These are phyloP conservation scores for Drosophila rhopaloa DNA, from an alignment of 1,140 invertebrate species.

Conservation along the genomic window DNA sequence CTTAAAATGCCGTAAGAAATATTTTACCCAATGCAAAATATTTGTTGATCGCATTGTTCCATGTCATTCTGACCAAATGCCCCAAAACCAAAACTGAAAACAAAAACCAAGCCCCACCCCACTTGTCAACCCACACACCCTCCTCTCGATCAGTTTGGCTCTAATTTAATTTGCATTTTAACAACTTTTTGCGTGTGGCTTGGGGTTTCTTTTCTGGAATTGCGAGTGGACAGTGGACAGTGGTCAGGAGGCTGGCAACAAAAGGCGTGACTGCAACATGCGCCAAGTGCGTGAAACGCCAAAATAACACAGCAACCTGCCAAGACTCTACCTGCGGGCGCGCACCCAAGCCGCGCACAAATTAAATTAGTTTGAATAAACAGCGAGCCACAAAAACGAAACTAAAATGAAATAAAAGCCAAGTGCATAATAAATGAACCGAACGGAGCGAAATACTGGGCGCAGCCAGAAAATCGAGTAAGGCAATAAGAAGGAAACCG, in stretches of 20 bases:
- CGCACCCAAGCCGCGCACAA: conserved; percentile 69
- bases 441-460: conserved; percentile 44
- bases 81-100: background rate
- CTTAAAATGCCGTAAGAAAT: background rate
- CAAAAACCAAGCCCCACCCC: conserved; percentile 29
- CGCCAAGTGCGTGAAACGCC: conserved; percentile 80
- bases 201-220: conserved; percentile 46
- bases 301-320: conserved; percentile 80
- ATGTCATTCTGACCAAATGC: conserved; percentile 17
- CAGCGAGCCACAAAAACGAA: conserved; percentile 64
- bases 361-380: conserved; percentile 84
- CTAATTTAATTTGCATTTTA: conserved; percentile 84
- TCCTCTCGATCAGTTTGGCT: conserved; percentile 64
- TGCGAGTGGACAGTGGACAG: conserved; percentile 26
- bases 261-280: conserved; percentile 82
- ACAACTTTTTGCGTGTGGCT: conserved; percentile 83
- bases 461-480: conserved; percentile 65
- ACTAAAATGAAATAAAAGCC: conserved; percentile 51
- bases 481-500: conserved; percentile 23
- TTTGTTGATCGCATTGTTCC: conserved; percentile 1
- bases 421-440: conserved; percentile 80
- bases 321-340: conserved; percentile 69
- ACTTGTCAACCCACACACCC: conserved; percentile 48
- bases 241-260: conserved; percentile 62
- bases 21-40: background rate